These are phyloP conservation scores for Trinectes maculatus DNA, from an alignment of 2,113 vertebrate species.

Conservation along the genomic window DNA sequence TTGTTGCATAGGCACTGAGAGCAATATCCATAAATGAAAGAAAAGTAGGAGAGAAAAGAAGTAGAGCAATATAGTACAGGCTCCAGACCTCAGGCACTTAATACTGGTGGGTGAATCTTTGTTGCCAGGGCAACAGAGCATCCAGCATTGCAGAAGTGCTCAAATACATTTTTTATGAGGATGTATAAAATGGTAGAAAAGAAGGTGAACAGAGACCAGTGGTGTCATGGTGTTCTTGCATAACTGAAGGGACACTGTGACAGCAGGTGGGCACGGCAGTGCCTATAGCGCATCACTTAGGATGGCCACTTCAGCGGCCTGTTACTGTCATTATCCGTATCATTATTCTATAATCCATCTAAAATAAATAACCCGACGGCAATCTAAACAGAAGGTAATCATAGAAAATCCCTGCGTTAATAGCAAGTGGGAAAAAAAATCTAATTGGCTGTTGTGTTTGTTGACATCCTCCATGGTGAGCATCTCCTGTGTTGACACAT, in stretches of 20 bases:
- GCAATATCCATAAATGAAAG: conserved; percentile 66
- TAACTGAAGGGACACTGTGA: conserved; percentile 33
- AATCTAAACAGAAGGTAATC: conserved; percentile 49
- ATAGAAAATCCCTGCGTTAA: conserved; percentile 44
- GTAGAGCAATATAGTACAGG: conserved; percentile 73
- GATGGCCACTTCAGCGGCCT: background rate
- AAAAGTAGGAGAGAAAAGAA: conserved; percentile 62
- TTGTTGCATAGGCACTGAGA: conserved; percentile 32
- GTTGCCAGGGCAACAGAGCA: conserved; percentile 85
- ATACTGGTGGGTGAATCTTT: conserved; percentile 78
- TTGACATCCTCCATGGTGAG: conserved; percentile 43
- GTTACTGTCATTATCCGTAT: conserved; percentile 29
- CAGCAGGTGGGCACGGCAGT: conserved; percentile 7
- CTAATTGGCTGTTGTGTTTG: conserved; percentile 40
- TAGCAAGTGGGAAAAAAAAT: conserved; percentile 22
- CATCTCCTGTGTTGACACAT: conserved; percentile 42
- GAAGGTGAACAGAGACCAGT: conserved; percentile 58
- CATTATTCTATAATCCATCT: conserved; percentile 48
- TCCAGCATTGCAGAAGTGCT: conserved; percentile 72
- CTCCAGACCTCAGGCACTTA: conserved; percentile 66
- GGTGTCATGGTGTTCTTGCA: conserved; percentile 61
- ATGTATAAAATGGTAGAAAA: conserved; percentile 75
- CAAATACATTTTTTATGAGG: conserved; percentile 82
- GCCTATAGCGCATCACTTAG: background rate
- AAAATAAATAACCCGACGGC: conserved; percentile 49